phyloP scores from a whole-genome alignment of 1,140 invertebrate genomes.

The Drosophila murphyi region DNA sequence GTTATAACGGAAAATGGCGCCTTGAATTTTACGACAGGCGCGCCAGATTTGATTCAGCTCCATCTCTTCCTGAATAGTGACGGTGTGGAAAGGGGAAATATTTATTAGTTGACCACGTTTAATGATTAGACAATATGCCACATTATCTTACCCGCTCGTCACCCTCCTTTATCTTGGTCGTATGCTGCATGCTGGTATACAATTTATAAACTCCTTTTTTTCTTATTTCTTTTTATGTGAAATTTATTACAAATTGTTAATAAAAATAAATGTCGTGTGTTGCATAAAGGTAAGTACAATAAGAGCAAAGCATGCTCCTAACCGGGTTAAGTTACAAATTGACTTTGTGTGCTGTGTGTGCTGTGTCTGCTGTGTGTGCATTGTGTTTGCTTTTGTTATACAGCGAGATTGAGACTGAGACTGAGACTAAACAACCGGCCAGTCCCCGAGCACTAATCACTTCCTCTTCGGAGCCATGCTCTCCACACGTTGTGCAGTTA shows the following conservation, averaged over 20 bases:
- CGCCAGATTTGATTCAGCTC: constrained; percentile 87
- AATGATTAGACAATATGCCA: constrained; percentile 16
- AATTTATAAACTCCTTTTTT: constrained; percentile 42
- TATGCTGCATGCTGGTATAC: constrained; percentile 63
- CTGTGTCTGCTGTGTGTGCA: constrained; percentile 6
- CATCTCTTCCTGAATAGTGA: constrained; percentile 57
- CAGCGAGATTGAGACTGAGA: not conserved
- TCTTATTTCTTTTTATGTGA: constrained; percentile 38
- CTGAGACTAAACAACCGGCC: constrained; percentile 7
- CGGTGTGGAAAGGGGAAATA: not conserved
- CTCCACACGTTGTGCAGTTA: constrained; percentile 8
- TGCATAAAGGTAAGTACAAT: constrained; percentile 44
- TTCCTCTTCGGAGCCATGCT: constrained; percentile 47
- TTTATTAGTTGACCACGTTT: constrained; percentile 50
- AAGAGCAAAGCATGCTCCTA: constrained; percentile 46
- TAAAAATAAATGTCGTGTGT: constrained; percentile 35
- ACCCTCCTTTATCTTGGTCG: constrained; percentile 67
- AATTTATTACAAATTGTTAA: constrained; percentile 30
- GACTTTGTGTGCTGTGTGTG: constrained; percentile 47
- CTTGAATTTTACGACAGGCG: constrained; percentile 90
- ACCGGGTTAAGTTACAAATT: constrained; percentile 56
- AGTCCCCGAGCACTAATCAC: constrained; percentile 63
- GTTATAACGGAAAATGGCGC: constrained; percentile 88
- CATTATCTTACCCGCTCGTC: constrained; percentile 65
- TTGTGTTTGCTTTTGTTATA: constrained; percentile 61